Base-by-base conservation (phyloP, 2,888 invertebrate genomes). In the Dascillus cervinus region DNA sequence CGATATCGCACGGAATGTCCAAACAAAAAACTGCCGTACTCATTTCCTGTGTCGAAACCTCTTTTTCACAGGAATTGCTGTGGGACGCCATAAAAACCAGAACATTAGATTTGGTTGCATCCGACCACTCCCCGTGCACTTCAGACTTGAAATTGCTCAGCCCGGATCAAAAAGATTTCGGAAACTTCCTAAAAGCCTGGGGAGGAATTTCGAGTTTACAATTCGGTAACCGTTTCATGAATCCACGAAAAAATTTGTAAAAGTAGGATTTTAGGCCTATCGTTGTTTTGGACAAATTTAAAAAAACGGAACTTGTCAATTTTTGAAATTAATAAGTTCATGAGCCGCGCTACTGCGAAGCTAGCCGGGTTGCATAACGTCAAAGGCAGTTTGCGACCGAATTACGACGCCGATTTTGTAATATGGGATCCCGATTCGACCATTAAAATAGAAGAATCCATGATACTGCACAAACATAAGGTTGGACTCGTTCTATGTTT, bases 181-280 rank as follows among this genome's bases (percentile, higher is more conserved):
- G 75, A 13, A 71, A 81, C 49, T 82, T 81, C 50, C 52, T 81
- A 35, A 71, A 72, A 44, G 81, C 82, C 13, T 82, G 81, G 80
- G 81, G 81, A 14, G 83, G 83, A 25, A 78, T 84, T 37, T 76
- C 81, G 1, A 80, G 82, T 0, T 62, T 83, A 12, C 83, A 83
- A 55, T 77, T 82, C 55, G 79, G 80, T 75, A 60, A 38, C 51
- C 46, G 12, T 19, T 30, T 17, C 9, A 25, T 21, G 17, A 11
- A 11, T 25, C 5, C n/a, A 9, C 9, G 13, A 11, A 2, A 14
- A 10, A 15, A 28, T 10, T 20, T 20, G 20, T 3, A 2, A 10
- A 14, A 17, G 6, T 11, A 2, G 4, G 17, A 17, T 17, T 33
- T 8, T 39, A 78, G 78, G 78, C 21, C 55, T 83, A 15, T 70